A percentile compares a stretch with the other conserved stretches of the same genome.
Evolutionary conservation across 2,888 invertebrate genomes (phyloP).

Genomic region (Dione vanillae): DNA sequence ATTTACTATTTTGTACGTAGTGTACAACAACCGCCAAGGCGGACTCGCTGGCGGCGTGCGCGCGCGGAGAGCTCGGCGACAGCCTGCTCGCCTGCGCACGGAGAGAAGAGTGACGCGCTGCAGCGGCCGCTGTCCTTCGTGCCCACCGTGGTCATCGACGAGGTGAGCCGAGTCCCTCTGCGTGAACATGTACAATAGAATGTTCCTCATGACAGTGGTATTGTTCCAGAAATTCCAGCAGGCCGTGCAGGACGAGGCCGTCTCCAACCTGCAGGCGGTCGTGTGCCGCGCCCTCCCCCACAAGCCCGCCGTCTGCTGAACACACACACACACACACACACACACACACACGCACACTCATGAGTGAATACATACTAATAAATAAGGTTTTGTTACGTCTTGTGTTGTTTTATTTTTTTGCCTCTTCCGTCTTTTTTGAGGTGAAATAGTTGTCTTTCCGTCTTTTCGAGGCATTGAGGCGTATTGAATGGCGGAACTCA

Average conservation of each 20-base stretch:
- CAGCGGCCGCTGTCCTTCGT: conserved; percentile 85
- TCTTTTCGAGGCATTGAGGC: too few species aligned
- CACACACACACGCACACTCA: too few species aligned
- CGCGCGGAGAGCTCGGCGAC: conserved; percentile 64
- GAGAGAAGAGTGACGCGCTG: conserved; percentile 82
- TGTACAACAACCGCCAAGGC: too few species aligned
- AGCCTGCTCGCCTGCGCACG: conserved; percentile 77
- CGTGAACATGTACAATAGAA: too few species aligned
- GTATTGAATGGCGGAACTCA: too few species aligned
- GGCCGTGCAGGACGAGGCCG: conserved; percentile 81
- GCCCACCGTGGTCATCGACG: conserved; percentile 87
- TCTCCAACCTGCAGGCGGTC: conserved; percentile 82
- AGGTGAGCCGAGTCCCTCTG: conserved; percentile 74
- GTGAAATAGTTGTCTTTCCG: too few species aligned
- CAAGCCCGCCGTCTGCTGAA: conserved; percentile 66
- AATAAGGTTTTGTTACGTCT: conserved; percentile 26
- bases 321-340: too few species aligned
- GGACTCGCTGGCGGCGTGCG: conserved; percentile 63
- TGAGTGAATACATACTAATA: background rate
- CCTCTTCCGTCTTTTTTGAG: too few species aligned
- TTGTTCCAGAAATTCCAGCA: conserved; percentile 82
- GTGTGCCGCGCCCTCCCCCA: conserved; percentile 77
- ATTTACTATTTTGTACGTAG: too few species aligned
- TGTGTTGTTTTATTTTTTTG: conserved; percentile 20
- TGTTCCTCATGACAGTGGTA: too few species aligned